Evolutionary conservation across 2,888 invertebrate species (phyloP), one percentile per base, ranked within the genome.

Genomic region (Melieria picta): DNA sequence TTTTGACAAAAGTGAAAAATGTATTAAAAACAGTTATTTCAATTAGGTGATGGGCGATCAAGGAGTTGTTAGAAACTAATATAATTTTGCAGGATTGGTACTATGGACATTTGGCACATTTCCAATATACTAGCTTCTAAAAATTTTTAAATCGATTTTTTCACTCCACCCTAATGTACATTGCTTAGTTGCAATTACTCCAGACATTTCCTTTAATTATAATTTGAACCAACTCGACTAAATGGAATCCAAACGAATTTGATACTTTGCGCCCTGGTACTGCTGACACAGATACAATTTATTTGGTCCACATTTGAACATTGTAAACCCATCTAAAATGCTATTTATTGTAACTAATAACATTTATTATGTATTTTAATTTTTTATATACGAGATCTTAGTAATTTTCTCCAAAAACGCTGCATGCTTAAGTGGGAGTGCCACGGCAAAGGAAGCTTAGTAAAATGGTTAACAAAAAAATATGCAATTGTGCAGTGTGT

Each of bases 131-230:
- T n/a, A n/a, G n/a, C n/a, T n/a, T n/a, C n/a, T n/a, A n/a, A n/a
- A n/a, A n/a, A n/a, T n/a, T n/a, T n/a, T n/a, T n/a, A n/a, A n/a
- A n/a, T n/a, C n/a, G n/a, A n/a, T n/a, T n/a, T n/a, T n/a, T n/a
- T n/a, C n/a, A n/a, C n/a, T n/a, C n/a, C n/a, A n/a, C n/a, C n/a
- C n/a, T n/a, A n/a, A 90, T 98, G 85, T 90, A 65, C 74, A 73
- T 68, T 62, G 72, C 75, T 69, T 75, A 77, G 76, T 77, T 77
- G 68, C 71, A 77, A 75, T 77, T 77, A 58, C 13, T 65, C 47
- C 13, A 58, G 48, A 71, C 46, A 69, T 69, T 52, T 58, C 48
- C 52, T 60, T 48, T 52, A 60, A 60, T 70, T 58, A 48, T 48
- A 30, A 30, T 30, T 30, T 30, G 30, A 30, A 30, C 10, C 9